A percentile compares a stretch with the other conserved stretches of the same genome.
These are phyloP conservation scores for Lithophane socia DNA, from an alignment of 2,888 invertebrate genomes.

Conservation along the genomic window DNA sequence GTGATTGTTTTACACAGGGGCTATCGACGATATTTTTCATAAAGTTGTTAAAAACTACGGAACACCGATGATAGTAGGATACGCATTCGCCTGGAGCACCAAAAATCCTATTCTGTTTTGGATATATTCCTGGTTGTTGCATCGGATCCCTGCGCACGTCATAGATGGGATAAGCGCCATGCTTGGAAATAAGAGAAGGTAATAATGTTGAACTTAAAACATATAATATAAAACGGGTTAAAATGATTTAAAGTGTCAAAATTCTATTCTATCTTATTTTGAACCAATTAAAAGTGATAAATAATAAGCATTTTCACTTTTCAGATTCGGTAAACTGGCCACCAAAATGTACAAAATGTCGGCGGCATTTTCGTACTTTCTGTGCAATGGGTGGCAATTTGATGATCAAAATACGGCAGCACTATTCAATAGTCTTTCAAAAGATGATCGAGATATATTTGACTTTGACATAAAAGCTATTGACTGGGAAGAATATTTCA, in stretches of 20 bases:
- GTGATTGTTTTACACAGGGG: not conserved
- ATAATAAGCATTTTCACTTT: not conserved
- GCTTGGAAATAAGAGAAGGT: constrained; percentile 29
- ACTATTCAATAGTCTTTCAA: constrained; percentile 20
- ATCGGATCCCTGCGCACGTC: constrained; percentile 27
- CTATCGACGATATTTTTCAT: fast-evolving
- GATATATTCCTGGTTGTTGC: constrained; percentile 30
- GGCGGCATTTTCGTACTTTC: not conserved
- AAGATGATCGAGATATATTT: constrained; percentile 24
- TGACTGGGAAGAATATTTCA: constrained; percentile 6
- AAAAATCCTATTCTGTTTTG: constrained; percentile 22
- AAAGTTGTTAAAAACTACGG: not conserved
- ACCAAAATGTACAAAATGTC: constrained; percentile 6
- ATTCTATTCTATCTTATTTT: not conserved
- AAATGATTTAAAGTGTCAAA: too few relatives aligned
- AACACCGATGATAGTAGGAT: not conserved
- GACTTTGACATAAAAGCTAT: constrained; percentile 22
- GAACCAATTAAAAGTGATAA: not conserved
- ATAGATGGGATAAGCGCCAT: constrained; percentile 7
- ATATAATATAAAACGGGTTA: not conserved
- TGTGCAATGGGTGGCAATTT: constrained; percentile 10
- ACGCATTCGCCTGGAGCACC: not conserved
- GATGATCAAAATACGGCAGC: constrained; percentile 19
- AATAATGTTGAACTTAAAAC: not conserved
- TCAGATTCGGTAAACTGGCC: constrained; percentile 24